phyloP scores from a whole-genome alignment of 1,140 invertebrate species.

The Dreissena polymorpha region DNA sequence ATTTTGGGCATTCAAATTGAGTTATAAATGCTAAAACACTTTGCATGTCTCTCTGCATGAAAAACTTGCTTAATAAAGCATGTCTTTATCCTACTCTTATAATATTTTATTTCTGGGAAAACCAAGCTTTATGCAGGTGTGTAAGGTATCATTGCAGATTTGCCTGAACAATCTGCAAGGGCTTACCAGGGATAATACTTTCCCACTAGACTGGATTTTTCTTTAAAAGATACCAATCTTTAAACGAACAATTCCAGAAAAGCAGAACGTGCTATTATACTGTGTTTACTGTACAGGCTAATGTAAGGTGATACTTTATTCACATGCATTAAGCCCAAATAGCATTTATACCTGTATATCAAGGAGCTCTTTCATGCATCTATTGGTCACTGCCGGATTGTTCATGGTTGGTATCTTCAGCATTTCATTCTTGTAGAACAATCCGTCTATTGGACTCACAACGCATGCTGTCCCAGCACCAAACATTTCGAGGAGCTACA shows the following conservation, averaged over 20 bases:
- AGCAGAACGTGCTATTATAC: not conserved
- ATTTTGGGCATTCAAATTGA: too few species aligned
- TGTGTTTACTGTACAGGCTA: not conserved
- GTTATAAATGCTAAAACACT: too few species aligned
- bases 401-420: slow-evolving; percentile 84
- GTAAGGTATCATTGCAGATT: not conserved
- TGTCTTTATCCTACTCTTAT: too few species aligned
- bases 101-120: too few species aligned
- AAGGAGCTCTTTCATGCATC: slow-evolving; percentile 86
- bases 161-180: not conserved
- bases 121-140: too few species aligned
- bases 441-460: slow-evolving; percentile 92
- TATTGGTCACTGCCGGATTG: slow-evolving; percentile 81
- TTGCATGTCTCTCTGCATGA: too few species aligned
- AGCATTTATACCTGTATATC: slow-evolving; percentile 84
- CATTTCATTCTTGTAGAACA: slow-evolving; percentile 84
- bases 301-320: not conserved
- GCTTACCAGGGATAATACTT: too few species aligned
- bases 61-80: too few species aligned
- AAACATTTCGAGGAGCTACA: slow-evolving; percentile 94
- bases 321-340: not conserved
- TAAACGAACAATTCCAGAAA: not conserved
- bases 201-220: not conserved
- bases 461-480: slow-evolving; percentile 96
- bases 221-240: not conserved